Evolutionary conservation across 2,113 vertebrate species (phyloP), one percentile per base, ranked within the genome.

Genomic region (Pampusana beccarii): DNA sequence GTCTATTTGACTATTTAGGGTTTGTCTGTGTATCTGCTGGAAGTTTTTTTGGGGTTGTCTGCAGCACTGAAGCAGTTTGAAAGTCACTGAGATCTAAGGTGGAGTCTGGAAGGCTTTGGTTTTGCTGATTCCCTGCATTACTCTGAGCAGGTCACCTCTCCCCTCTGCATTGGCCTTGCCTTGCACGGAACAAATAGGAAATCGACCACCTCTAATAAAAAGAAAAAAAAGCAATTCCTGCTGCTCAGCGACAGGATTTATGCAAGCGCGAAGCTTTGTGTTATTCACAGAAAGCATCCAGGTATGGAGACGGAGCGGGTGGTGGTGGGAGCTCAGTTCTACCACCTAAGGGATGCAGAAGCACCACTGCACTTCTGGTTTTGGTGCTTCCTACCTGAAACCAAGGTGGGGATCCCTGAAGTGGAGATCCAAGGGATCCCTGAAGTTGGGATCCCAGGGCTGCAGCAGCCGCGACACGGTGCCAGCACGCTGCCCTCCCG

Each of bases 291-390:
- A 28, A 24, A 17, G 67, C 71, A n/a, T 1, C 25, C 56, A 20
- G 18, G 8, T 0, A 1, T 13, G 4, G 70, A 28, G 81, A 4
- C 8, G 46, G 16, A n/a, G 33, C 1, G 42, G 29, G 31, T 16
- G 70, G 16, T 14, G 66, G 15, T 2, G 16, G 58, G 26, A 65
- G 66, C 74, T 19, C 2, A 1, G 29, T 44, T 11, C 33, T 18
- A 8, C 4, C 72, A 4, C 3, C 1, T 3, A 18, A 14, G 58
- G 81, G 66, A 3, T 10, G 21, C 33, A 48, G 33, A 3, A 1
- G 26, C 34, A 34, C 18, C 65, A 4, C 51, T 3, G 46, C 25
- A 8, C 10, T 54, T 36, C 81, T 69, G 18, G 2, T 25, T 8
- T 2, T 40, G 60, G 51, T 67, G 77, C 69, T 53, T 51, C 78